Conservation (phyloP, 2,113 vertebrate genomes). For the Macrotus californicus region DNA sequence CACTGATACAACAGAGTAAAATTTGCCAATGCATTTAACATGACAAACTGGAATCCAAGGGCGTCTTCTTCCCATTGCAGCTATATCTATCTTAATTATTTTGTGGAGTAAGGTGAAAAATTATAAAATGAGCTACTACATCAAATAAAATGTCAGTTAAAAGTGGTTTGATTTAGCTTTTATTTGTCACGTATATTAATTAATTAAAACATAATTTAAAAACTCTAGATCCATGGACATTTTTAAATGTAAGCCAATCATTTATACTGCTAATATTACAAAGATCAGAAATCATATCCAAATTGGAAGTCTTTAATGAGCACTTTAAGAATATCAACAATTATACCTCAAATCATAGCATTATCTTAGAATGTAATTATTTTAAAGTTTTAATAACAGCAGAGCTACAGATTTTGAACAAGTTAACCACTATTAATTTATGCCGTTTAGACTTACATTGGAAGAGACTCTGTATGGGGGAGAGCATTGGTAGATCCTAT, state of each 20-base stretch:
- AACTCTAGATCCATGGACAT: background rate
- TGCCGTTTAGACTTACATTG: conserved; percentile 73
- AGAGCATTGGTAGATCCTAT: conserved; percentile 77
- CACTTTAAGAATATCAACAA: background rate
- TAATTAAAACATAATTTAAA: background rate
- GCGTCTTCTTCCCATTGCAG: background rate
- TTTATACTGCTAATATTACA: background rate
- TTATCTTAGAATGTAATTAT: background rate
- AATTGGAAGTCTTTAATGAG: background rate
- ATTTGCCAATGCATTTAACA: background rate
- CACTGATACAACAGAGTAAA: background rate
- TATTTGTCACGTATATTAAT: background rate
- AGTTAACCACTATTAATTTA: background rate
- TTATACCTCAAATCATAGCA: background rate
- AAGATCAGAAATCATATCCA: background rate
- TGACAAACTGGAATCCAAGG: background rate
- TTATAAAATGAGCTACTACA: background rate
- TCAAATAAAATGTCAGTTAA: background rate
- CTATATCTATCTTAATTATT: background rate
- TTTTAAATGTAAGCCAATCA: background rate
- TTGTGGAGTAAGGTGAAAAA: background rate
- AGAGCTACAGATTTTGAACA: background rate
- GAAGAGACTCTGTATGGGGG: conserved; percentile 82
- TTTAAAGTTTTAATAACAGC: background rate
- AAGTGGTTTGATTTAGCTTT: background rate